phyloP scores from a whole-genome alignment of 2,888 invertebrate genomes.

The Coremacera marginata region DNA sequence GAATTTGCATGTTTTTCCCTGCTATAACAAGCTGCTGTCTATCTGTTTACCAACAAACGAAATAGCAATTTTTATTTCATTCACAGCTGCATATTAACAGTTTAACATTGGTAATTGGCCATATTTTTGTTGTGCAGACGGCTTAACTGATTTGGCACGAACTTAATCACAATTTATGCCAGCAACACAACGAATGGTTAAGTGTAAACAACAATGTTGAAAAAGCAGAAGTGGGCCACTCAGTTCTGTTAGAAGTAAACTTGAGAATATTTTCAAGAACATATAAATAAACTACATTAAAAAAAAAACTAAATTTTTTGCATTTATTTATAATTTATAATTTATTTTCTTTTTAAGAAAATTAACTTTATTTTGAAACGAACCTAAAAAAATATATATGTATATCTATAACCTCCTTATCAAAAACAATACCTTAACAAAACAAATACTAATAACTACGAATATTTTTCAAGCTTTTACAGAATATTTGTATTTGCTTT shows the following conservation, averaged over 20 bases:
- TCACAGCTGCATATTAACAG: neutral
- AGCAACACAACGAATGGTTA: neutral
- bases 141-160: constrained; percentile 56
- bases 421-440: too few species aligned
- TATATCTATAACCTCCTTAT: too few species aligned
- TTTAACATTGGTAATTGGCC: constrained; percentile 49
- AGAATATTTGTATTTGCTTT: neutral
- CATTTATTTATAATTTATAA: neutral
- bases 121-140: constrained; percentile 40
- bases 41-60: constrained; percentile 12
- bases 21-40: neutral
- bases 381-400: too few species aligned
- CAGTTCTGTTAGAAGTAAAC: too few species aligned
- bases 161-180: constrained; percentile 59
- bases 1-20: neutral
- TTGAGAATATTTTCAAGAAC: neutral
- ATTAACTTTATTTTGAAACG: too few species aligned
- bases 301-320: neutral
- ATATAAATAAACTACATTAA: neutral
- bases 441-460: too few species aligned
- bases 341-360: too few species aligned
- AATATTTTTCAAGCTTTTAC: too few species aligned
- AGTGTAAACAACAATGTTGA: constrained; percentile 14
- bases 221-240: constrained; percentile 22
- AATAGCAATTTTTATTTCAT: constrained; percentile 6